Base-by-base conservation (phyloP, 2,797 vertebrate species). In the Squalus acanthias region DNA sequence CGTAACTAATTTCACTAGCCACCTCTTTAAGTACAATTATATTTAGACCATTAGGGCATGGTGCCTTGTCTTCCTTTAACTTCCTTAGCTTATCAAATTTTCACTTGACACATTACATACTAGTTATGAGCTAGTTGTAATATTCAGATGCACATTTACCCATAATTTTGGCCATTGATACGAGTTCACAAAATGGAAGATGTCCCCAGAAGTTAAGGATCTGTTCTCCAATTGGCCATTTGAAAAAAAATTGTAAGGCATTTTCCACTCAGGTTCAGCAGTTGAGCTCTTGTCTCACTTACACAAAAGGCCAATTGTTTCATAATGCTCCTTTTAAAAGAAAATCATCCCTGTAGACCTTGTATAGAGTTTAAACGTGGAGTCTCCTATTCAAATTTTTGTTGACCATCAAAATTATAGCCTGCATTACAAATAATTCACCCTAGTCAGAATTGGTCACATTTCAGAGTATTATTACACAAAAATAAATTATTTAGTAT, bases 391-490 rank as follows among this genome's bases (percentile, higher is more conserved):
- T 53, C n/a, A 85, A 20, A 46, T 15, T 69, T 93, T 69, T 29
- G 7, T 93, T 69, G 33, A 67, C 22, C 9, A 39, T 46, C n/a
- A 69, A 67, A 93, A 93, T 93, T 69, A 91, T 50, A 50, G 39
- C 0, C 39, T 85, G 17, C 46, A 85, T 57, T 91, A 9, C n/a
- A 92, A 93, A 9, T 46, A 93, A 93, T 33, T 93, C 70, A 76
- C 12, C 46, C 13, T 95, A 1, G 20, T n/a, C 29, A 33, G 29
- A 33, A 60, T 57, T 76, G n/a, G 22, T 46, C 20, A 46, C n/a
- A 69, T 67, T 93, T 95, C 63, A 76, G 39, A 53, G 63, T 26
- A 95, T 72, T 95, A 95, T 76, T 53, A 93, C 33, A 91, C 24
- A 57, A 91, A 33, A 57, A 57, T 57, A 91, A 10, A 10, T 29